These are phyloP conservation scores for Pteruthius melanotis DNA, from an alignment of 2,113 vertebrate species.

Conservation along the genomic window DNA sequence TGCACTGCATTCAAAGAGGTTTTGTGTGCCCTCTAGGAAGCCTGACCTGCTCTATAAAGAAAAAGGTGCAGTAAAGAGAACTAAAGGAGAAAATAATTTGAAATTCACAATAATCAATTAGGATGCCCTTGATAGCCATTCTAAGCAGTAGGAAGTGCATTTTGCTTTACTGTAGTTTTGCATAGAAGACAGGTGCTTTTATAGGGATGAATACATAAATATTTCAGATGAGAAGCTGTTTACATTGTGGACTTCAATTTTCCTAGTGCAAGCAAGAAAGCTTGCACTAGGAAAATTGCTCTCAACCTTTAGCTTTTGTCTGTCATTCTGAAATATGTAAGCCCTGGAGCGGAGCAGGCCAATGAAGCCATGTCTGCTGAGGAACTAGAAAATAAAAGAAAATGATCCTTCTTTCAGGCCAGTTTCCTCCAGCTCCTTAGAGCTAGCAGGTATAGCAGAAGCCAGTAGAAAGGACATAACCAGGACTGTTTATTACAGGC, in stretches of 20 bases:
- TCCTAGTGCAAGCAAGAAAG: background rate
- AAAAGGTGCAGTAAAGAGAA: background rate
- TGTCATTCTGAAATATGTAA: background rate
- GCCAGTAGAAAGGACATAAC: background rate
- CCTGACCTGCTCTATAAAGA: background rate
- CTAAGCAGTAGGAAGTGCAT: background rate
- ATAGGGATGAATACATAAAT: background rate
- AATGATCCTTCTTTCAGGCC: background rate
- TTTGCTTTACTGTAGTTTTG: background rate
- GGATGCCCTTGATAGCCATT: background rate
- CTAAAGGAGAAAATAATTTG: background rate
- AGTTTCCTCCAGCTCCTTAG: background rate
- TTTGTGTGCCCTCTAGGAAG: background rate
- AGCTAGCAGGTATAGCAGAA: background rate
- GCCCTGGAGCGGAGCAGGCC: background rate
- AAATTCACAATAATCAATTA: background rate
- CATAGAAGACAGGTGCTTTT: background rate
- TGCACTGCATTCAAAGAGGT: background rate
- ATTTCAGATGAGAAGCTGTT: background rate
- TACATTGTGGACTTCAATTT: background rate
- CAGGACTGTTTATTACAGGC: background rate
- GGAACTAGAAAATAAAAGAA: background rate
- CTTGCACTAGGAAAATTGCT: too few relatives aligned
- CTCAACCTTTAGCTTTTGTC: background rate
- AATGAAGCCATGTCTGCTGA: background rate